Percentiles rank a stretch among this genome's conserved stretches.
Evolutionary conservation across 37 sponge, comb jelly and placozoan genomes (phyloP).

Genomic region (Oopsacas minuta): DNA sequence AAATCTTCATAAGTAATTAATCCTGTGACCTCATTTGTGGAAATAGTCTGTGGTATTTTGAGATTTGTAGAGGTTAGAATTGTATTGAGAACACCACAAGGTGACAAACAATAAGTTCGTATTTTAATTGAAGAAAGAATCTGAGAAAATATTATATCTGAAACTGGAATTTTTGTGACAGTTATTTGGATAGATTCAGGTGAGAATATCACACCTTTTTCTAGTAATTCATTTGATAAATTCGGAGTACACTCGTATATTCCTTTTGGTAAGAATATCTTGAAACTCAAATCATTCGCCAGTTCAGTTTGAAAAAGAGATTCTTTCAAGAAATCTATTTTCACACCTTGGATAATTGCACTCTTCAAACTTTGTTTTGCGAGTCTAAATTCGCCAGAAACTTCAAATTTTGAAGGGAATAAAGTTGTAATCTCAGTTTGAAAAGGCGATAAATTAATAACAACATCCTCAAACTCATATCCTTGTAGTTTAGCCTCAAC

Average conservation of each 20-base stretch:
- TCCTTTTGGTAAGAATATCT: background rate
- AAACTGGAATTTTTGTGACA: background rate
- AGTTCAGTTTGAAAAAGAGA: background rate
- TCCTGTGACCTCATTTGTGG: background rate
- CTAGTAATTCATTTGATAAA: background rate
- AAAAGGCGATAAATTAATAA: background rate
- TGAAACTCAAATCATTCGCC: background rate
- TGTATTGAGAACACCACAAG: background rate
- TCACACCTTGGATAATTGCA: background rate
- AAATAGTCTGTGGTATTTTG: background rate
- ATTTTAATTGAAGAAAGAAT: background rate
- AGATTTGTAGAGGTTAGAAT: background rate
- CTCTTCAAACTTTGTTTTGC: background rate
- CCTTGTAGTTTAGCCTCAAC: background rate
- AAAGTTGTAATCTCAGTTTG: background rate
- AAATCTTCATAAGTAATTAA: background rate
- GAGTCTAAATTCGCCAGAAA: background rate
- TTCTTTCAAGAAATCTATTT: background rate
- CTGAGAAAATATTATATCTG: background rate
- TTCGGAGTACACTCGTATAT: background rate
- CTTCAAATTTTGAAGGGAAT: conserved; percentile 3
- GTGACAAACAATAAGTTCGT: background rate
- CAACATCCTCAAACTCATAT: background rate
- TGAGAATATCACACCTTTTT: background rate
- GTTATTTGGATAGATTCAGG: background rate